phyloP scores from a whole-genome alignment of 2,797 vertebrate species.

The Myoxocephalus aenaeus region DNA sequence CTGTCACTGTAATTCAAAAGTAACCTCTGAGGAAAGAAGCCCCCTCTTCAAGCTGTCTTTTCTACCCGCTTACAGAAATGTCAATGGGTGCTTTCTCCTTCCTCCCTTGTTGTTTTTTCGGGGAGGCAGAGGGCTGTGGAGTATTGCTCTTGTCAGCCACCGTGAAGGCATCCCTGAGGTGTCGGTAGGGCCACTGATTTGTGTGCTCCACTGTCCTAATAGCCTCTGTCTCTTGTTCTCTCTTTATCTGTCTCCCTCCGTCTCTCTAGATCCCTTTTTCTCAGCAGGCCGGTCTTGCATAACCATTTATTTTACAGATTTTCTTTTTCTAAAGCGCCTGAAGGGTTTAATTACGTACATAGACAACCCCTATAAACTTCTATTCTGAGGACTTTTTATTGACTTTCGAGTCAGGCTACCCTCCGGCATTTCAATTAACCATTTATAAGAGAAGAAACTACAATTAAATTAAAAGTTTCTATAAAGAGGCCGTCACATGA shows the following conservation, averaged over 20 bases:
- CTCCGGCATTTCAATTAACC: constrained; percentile 98
- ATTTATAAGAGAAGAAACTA: constrained; percentile 93
- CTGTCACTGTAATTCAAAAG: constrained; percentile 15
- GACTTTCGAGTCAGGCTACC: constrained; percentile 92
- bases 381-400: constrained; percentile 96
- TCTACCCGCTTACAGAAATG: constrained; percentile 39
- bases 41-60: constrained; percentile 24
- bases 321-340: constrained; percentile 88
- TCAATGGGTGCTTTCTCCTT: constrained; percentile 67
- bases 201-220: constrained; percentile 88
- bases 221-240: constrained; percentile 70
- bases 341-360: constrained; percentile 99
- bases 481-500: constrained; percentile 90
- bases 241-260: constrained; percentile 64
- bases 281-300: constrained; percentile 94
- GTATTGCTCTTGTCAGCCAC: constrained; percentile 89
- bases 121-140: constrained; percentile 78
- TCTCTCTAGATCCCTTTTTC: constrained; percentile 83
- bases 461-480: constrained; percentile 93
- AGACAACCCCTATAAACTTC: constrained; percentile 98
- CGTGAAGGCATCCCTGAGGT: constrained; percentile 91
- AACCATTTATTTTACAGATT: constrained; percentile 96
- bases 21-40: neutral
- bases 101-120: constrained; percentile 72
- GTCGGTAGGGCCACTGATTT: constrained; percentile 91